These are phyloP conservation scores for Anthonomus grandis DNA, from an alignment of 1,140 invertebrate species.

Conservation along the genomic window DNA sequence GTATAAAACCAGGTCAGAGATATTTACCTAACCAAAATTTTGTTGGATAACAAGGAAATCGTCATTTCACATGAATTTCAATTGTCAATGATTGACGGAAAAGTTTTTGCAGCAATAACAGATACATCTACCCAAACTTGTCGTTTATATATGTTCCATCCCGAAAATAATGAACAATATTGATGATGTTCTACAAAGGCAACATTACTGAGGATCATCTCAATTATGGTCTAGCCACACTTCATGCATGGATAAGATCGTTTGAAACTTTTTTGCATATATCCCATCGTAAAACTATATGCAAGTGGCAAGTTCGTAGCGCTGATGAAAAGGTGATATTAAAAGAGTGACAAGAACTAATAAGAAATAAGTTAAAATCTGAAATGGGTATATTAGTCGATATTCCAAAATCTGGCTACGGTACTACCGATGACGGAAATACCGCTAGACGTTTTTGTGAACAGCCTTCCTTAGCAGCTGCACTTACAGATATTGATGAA, in stretches of 20 bases:
- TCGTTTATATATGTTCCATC: conserved; percentile 44
- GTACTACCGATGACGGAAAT: conserved; percentile 47
- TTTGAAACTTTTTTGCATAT: conserved; percentile 26
- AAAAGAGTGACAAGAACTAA: conserved; percentile 18
- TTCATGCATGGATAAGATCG: conserved; percentile 43
- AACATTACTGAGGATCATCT: too few species aligned
- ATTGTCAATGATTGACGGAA: conserved; percentile 49
- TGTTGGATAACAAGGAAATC: too few species aligned
- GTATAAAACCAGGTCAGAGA: too few species aligned
- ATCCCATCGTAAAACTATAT: conserved; percentile 30
- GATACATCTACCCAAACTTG: conserved; percentile 46
- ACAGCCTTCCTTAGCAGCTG: conserved; percentile 21
- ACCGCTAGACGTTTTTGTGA: conserved; percentile 38
- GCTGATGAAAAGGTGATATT: conserved; percentile 26
- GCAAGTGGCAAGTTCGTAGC: conserved; percentile 32
- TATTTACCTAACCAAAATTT: too few species aligned
- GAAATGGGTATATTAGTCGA: conserved; percentile 39
- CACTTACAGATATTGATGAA: conserved; percentile 39
- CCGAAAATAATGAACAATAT: too few species aligned
- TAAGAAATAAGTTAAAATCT: conserved; percentile 26
- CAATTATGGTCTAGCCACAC: conserved; percentile 44
- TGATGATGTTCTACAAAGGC: too few species aligned
- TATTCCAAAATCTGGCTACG: conserved; percentile 41
- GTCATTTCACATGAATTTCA: conserved; percentile 35
- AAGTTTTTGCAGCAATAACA: conserved; percentile 45